These are phyloP conservation scores for Sturnira hondurensis DNA, from an alignment of 2,113 vertebrate genomes.

Conservation along the genomic window DNA sequence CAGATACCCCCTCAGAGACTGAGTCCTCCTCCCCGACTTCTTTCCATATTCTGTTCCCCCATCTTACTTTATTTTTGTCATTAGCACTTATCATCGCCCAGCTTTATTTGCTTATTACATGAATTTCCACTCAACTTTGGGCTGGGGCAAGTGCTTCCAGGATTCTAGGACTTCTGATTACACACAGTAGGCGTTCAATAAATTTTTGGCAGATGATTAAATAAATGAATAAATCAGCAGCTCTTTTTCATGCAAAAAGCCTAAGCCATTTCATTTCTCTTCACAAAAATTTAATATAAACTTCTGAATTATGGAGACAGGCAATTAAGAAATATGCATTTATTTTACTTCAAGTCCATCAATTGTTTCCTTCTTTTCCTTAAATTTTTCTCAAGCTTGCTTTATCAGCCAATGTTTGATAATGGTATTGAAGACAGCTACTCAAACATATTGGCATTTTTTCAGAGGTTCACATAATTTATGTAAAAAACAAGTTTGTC, in stretches of 20 bases:
- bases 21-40: background rate
- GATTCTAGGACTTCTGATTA: background rate
- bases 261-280: background rate
- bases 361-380: background rate
- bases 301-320: background rate
- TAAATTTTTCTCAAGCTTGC: background rate
- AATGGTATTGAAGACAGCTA: background rate
- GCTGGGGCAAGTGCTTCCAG: background rate
- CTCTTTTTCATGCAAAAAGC: background rate
- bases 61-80: background rate
- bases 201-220: background rate
- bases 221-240: background rate
- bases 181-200: background rate
- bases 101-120: background rate
- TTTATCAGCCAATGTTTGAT: background rate
- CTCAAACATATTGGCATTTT: background rate
- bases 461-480: background rate
- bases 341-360: background rate
- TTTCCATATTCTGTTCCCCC: no score
- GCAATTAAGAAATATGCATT: background rate
- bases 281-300: background rate
- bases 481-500: background rate
- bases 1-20: fast-evolving
- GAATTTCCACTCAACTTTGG: background rate
- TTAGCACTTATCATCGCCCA: background rate